phyloP scores from a whole-genome alignment of 2,888 invertebrate genomes.

The Drosophila eohydei region DNA sequence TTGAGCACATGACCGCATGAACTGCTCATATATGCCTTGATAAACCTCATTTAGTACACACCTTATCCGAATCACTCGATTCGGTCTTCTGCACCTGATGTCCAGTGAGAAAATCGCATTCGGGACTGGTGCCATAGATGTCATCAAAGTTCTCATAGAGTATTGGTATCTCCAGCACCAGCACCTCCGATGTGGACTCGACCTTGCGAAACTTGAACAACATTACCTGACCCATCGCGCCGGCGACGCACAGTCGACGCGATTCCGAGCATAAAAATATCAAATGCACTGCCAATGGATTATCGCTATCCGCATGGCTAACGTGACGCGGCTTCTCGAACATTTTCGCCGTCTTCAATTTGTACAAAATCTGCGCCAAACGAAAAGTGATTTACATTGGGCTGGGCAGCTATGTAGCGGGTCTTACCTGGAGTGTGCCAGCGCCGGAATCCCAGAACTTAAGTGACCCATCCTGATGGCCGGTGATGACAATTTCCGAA shows the following conservation, averaged over 20 bases:
- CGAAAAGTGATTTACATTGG: neutral
- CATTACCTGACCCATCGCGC: slow-evolving; percentile 96
- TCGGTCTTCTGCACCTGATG: slow-evolving; percentile 85
- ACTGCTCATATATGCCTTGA: no score
- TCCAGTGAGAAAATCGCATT: slow-evolving; percentile 89
- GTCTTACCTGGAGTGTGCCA: slow-evolving; percentile 91
- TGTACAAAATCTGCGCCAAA: slow-evolving; percentile 92
- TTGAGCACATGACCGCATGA: no score
- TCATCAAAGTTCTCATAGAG: slow-evolving; percentile 93
- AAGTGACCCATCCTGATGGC: slow-evolving; percentile 98
- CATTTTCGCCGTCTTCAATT: slow-evolving; percentile 97
- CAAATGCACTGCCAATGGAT: slow-evolving; percentile 95
- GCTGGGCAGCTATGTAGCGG: neutral
- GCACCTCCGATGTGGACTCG: slow-evolving; percentile 93
- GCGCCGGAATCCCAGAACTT: slow-evolving; percentile 99
- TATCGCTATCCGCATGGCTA: slow-evolving; percentile 88
- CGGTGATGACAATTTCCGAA: slow-evolving; percentile 99
- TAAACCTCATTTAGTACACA: slow-evolving; percentile 20
- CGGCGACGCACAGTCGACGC: slow-evolving; percentile 93
- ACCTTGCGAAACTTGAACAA: slow-evolving; percentile 97
- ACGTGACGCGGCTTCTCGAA: slow-evolving; percentile 87
- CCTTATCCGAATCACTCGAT: slow-evolving; percentile 82
- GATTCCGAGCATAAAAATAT: slow-evolving; percentile 97
- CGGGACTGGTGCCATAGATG: slow-evolving; percentile 90
- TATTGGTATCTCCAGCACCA: slow-evolving; percentile 94